Conservation (phyloP, 1,140 invertebrate species). For the Papilio machaon region DNA sequence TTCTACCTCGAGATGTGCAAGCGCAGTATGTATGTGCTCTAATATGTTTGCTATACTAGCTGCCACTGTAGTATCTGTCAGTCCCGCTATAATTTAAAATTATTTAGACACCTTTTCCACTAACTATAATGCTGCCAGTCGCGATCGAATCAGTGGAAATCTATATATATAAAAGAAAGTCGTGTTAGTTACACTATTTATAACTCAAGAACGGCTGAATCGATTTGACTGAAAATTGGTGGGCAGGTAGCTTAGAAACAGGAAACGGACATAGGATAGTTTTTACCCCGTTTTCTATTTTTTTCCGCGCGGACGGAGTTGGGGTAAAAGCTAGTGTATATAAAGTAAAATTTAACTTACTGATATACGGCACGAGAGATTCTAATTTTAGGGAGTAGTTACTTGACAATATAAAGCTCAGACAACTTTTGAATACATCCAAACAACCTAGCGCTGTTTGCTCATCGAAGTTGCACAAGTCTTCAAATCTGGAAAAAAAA, state of each 20-base stretch:
- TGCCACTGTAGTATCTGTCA: slow-evolving; percentile 47
- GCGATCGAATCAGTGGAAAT: too few relatives aligned
- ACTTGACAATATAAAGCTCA: slow-evolving; percentile 51
- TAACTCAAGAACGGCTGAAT: too few relatives aligned
- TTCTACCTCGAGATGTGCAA: slow-evolving; percentile 53
- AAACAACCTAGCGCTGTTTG: slow-evolving; percentile 71
- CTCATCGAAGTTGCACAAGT: slow-evolving; percentile 72
- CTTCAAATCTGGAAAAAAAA: slow-evolving; percentile 60
- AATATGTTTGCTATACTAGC: slow-evolving; percentile 55
- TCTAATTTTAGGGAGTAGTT: slow-evolving; percentile 59
- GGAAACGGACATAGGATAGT: too few relatives aligned
- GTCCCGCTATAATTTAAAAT: slow-evolving; percentile 44
- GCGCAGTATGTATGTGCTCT: slow-evolving; percentile 46
- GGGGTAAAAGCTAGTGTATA: too few relatives aligned
- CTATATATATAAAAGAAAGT: too few relatives aligned
- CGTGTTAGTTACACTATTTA: too few relatives aligned
- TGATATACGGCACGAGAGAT: slow-evolving; percentile 55
- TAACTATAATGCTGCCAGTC: background rate
- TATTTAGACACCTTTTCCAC: background rate
- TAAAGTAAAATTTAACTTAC: slow-evolving; percentile 53
- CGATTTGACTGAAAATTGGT: too few relatives aligned
- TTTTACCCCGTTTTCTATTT: too few relatives aligned
- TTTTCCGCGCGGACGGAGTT: too few relatives aligned
- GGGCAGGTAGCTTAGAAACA: too few relatives aligned
- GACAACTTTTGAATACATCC: slow-evolving; percentile 81